Evolutionary conservation across 2,797 vertebrate genomes (phyloP), one percentile per base, ranked within the genome.

Genomic region (Alfaro cultratus): DNA sequence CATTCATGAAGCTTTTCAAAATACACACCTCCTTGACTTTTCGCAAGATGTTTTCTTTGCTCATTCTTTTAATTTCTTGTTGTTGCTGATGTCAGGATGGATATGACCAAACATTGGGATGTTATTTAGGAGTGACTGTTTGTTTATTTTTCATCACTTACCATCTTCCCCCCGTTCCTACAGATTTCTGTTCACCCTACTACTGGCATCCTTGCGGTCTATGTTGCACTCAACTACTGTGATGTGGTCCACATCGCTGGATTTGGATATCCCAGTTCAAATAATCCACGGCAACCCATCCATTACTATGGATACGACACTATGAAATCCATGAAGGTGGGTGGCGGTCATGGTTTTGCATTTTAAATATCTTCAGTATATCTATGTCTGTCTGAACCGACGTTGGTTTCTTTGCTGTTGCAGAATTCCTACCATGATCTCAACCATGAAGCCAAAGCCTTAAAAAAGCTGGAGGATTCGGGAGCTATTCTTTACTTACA

Each of bases 191-290:
- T 95, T 51, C 95, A 96, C 84, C 96, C 96, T 5, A 98, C 98
- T 74, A 97, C 97, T 0, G 98, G 98, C 4, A 93, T 99, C 85
- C 74, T 99, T 41, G 97, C 97, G 73, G 96, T 99, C 86, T 97
- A 98, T 21, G 88, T 99, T 83, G 97, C 98, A 0, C 96, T 99
- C 67, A 98, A 98, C 93, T 97, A 98, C 92, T 99, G 98, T 1
- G 97, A 99, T 49, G 83, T 97, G 79, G 97, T 99, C 77, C 96
- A 98, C 80, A 88, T 99, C 0, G 98, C 97, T 0, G 98, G 98
- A 75, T 99, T 99, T 13, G 98, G 98, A 83, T 99, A 99, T 87
- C 98, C 98, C 0, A 89, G 92, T 0, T 85, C 92, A 0, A 91
- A 81, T 41, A 95, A 95, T 88, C 96, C 92, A 85, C 96, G 92